phyloP scores from a whole-genome alignment of 2,888 invertebrate species.

The Luperina nickerlii region DNA sequence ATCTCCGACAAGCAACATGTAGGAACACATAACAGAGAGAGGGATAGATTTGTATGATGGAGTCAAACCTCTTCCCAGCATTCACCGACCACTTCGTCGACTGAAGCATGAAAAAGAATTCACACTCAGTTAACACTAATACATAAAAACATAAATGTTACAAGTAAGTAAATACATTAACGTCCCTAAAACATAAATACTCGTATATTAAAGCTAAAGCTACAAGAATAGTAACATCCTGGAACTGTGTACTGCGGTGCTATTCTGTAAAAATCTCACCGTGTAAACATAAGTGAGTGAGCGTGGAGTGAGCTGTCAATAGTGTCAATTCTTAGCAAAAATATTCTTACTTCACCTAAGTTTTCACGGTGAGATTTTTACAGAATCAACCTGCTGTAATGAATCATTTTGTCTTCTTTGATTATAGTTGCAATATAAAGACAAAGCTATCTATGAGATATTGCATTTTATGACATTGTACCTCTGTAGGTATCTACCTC shows the following conservation, averaged over 20 bases:
- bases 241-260: not conserved
- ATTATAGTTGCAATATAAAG: not conserved
- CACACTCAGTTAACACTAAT: constrained; percentile 61
- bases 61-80: constrained; percentile 87
- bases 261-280: too few relatives aligned
- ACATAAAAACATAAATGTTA: constrained; percentile 44
- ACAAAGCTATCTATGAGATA: not conserved
- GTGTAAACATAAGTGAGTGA: too few relatives aligned
- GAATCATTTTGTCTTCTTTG: not conserved
- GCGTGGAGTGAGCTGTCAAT: too few relatives aligned
- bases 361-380: too few relatives aligned
- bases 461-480: not conserved
- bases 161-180: constrained; percentile 9
- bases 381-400: too few relatives aligned
- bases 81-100: constrained; percentile 86
- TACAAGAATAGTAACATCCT: constrained; percentile 23
- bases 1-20: constrained; percentile 72
- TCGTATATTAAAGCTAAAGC: constrained; percentile 32
- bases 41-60: constrained; percentile 70
- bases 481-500: not conserved
- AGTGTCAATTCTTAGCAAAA: too few relatives aligned
- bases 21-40: constrained; percentile 60
- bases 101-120: constrained; percentile 87
- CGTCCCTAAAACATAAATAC: not conserved
- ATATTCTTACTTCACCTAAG: too few relatives aligned